Percentiles rank a stretch among this genome's conserved stretches.
Conservation (phyloP, 2,113 vertebrate genomes). For the Xenopus borealis region DNA sequence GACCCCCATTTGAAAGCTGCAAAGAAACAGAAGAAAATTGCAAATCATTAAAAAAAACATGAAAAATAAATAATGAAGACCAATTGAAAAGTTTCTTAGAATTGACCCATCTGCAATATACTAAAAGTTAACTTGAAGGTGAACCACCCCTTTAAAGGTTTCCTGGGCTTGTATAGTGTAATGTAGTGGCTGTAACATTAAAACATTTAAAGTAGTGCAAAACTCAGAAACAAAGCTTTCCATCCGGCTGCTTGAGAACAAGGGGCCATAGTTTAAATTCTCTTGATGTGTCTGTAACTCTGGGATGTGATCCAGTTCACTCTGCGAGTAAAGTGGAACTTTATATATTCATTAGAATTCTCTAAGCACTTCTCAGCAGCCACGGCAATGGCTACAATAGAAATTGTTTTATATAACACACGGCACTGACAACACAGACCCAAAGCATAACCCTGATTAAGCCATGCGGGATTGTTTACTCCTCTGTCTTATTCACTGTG, state of each 20-base stretch:
- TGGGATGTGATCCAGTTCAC: conserved; percentile 1
- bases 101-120: no score
- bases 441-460: neutral
- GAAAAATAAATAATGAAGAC: no score
- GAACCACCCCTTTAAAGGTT: no score
- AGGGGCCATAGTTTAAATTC: conserved; percentile 20
- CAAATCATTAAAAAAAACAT: no score
- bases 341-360: conserved; percentile 21
- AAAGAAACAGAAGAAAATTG: no score
- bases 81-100: no score
- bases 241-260: neutral
- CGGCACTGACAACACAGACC: neutral
- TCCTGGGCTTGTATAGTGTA: no score
- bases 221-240: neutral
- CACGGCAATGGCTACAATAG: neutral
- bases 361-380: neutral
- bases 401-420: conserved; percentile 12
- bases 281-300: neutral
- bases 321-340: neutral
- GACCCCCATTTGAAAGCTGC: no score
- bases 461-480: neutral
- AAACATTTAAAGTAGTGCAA: neutral
- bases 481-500: neutral
- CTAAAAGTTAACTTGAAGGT: no score
- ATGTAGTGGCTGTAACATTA: no score